Evolutionary conservation across 2,797 vertebrate species (phyloP).

Genomic region (Xenops minutus): DNA sequence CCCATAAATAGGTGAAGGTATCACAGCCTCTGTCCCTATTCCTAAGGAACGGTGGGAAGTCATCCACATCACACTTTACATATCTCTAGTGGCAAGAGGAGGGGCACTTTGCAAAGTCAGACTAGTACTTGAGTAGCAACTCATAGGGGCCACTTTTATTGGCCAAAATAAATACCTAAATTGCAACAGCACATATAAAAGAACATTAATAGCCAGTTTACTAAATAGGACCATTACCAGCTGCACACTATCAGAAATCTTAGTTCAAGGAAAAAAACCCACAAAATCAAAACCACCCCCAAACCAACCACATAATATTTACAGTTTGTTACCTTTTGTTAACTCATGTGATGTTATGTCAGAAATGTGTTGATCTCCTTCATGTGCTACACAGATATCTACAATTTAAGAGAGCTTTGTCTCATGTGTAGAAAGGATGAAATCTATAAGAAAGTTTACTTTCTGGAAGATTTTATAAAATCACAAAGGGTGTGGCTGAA

Average conservation of each 20-base stretch:
- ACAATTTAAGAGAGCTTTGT: not conserved
- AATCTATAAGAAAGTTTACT: not conserved
- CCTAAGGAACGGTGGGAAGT: not conserved
- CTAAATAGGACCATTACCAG: not conserved
- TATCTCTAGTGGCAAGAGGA: not conserved
- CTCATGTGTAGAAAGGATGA: not conserved
- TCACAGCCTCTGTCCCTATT: not conserved
- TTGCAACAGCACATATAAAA: not conserved
- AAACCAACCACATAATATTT: not conserved
- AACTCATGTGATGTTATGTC: not conserved
- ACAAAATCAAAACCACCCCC: not conserved
- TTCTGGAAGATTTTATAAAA: not conserved
- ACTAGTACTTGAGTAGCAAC: not conserved
- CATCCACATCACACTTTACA: not conserved
- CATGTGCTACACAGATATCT: not conserved
- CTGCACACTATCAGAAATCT: not conserved
- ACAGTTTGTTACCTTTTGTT: not conserved
- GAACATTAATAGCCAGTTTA: not conserved
- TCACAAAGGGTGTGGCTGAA: not conserved
- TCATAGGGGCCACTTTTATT: not conserved
- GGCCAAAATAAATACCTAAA: not conserved
- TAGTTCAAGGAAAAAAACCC: rapidly evolving
- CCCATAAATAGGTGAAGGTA: not conserved
- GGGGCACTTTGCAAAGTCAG: not conserved
- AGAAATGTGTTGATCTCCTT: not conserved